These are phyloP conservation scores for Piezodorus guildinii DNA, from an alignment of 1,140 invertebrate species.

Conservation along the genomic window DNA sequence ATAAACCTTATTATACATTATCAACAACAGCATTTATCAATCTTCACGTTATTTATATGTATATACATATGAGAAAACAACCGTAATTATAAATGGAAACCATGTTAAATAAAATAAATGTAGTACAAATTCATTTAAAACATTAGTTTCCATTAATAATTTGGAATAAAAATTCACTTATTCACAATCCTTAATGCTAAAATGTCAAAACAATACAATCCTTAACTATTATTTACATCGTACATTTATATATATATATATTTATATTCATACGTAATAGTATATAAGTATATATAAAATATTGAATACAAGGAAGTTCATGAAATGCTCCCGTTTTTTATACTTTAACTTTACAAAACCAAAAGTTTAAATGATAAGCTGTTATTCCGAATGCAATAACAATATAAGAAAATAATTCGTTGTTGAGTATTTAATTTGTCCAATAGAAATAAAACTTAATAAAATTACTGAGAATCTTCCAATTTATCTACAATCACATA, in stretches of 20 bases:
- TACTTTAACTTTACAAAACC: background rate
- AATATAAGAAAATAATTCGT: constrained; percentile 13
- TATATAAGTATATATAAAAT: background rate
- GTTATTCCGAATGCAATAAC: background rate
- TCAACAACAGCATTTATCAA: no score
- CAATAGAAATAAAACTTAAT: background rate
- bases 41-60: no score
- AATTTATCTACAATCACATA: no score
- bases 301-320: background rate
- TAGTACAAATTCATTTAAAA: no score
- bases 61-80: no score
- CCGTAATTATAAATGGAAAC: no score
- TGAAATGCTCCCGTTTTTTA: background rate
- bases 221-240: background rate
- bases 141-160: no score
- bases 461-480: background rate
- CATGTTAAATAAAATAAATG: no score
- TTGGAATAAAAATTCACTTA: no score
- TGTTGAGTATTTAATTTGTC: background rate
- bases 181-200: no score
- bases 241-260: background rate
- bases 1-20: no score
- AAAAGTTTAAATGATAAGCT: background rate
- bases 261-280: background rate
- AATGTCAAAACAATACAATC: background rate